A percentile compares a stretch with the other conserved stretches of the same genome.
Evolutionary conservation across 2,797 vertebrate genomes (phyloP).

Genomic region (Coranthus polyacanthus): DNA sequence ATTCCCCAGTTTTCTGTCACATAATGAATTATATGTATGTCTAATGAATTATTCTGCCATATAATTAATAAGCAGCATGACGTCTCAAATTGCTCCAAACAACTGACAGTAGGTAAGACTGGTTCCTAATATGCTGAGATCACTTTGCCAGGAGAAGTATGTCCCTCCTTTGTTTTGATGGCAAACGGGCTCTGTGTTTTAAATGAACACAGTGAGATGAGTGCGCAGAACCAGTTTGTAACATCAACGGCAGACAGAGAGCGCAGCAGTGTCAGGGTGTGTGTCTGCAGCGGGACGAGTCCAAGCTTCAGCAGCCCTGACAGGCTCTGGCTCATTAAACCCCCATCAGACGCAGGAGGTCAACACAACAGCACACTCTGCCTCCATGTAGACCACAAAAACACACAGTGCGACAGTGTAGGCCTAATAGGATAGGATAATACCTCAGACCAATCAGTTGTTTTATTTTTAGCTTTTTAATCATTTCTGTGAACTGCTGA

Average conservation of each 20-base stretch:
- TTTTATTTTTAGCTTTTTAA: slow-evolving; percentile 77
- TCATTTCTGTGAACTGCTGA: slow-evolving; percentile 49
- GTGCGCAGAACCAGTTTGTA: slow-evolving; percentile 39
- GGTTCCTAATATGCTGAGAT: neutral
- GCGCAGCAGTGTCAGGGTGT: slow-evolving; percentile 43
- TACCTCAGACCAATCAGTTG: slow-evolving; percentile 40
- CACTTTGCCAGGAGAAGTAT: slow-evolving; percentile 6
- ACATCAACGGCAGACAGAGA: slow-evolving; percentile 50
- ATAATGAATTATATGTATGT: no score
- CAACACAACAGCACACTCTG: slow-evolving; percentile 64
- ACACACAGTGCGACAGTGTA: slow-evolving; percentile 21
- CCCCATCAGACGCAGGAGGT: slow-evolving; percentile 73
- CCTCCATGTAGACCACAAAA: slow-evolving; percentile 23
- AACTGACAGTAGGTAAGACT: slow-evolving; percentile 1
- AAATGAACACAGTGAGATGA: slow-evolving; percentile 42
- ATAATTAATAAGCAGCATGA: neutral
- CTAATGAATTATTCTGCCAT: no score
- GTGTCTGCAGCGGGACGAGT: slow-evolving; percentile 55
- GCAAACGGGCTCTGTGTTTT: slow-evolving; percentile 28
- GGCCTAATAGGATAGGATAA: slow-evolving; percentile 42
- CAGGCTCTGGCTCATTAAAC: slow-evolving; percentile 79
- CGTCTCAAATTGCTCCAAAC: neutral
- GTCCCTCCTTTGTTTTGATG: slow-evolving; percentile 4
- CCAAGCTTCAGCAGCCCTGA: slow-evolving; percentile 69
- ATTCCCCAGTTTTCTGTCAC: neutral